Base-by-base conservation (phyloP, 2,797 vertebrate species). In the Danionella dracula region DNA sequence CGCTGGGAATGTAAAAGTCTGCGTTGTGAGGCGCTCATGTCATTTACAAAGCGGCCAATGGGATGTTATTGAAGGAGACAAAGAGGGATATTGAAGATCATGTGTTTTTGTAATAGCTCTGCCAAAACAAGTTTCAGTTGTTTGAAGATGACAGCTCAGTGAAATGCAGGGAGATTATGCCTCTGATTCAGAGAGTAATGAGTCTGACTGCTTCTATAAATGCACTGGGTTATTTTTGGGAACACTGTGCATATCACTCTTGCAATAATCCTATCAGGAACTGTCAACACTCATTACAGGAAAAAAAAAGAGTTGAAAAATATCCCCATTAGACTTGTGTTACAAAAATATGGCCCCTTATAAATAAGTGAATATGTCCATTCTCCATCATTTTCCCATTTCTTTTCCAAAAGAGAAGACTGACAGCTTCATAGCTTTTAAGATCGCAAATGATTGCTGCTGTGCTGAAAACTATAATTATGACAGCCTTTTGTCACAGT, bases 41-140 rank as follows among this genome's bases (percentile, higher is more conserved):
- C 50, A 48, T 66, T 59, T 46, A 70, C 31, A 57, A 10, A 13
- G 15, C 66, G 31, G 58, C 21, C 35, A 21, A 23, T 12, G 1
- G n/a, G 42, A 29, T n/a, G 11, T 60, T 65, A 73, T 68, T 54
- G 34, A 60, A 68, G 35, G 34, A 58, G 58, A 70, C 63, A 67
- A 67, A 61, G 50, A 57, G 44, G 41, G 63, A 59, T 61, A 70
- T 68, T 66, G 48, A 35, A 60, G 54, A 65, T 64, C 45, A 54
- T 71, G 63, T 60, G 66, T 64, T 71, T 70, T 37, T 29, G 64
- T 71, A 73, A 73, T 70, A 51, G 42, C 53, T 6, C 68, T 71
- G 67, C 64, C 63, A 65, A 70, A 70, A 70, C 66, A 70, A 73
- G 51, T 70, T 76, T 37, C 29, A 58, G 29, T 68, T 48, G 5